Evolutionary conservation across 2,888 invertebrate species (phyloP).

Genomic region (Agonopterix heracliana): DNA sequence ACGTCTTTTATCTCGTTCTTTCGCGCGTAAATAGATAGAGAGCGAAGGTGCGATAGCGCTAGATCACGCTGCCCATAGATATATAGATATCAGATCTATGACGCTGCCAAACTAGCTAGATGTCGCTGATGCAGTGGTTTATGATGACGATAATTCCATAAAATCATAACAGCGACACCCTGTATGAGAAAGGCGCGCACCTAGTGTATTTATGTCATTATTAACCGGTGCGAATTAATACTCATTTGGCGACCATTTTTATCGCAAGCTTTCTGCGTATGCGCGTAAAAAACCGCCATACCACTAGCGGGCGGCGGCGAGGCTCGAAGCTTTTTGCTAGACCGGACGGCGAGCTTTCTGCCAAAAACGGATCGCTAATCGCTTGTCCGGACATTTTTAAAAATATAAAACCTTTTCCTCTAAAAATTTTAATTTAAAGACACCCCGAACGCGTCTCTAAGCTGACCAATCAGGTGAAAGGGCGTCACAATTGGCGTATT

Average conservation of each 20-base stretch:
- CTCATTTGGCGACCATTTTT: slow-evolving; percentile 70
- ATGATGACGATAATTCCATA: no score
- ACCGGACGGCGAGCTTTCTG: slow-evolving; percentile 25
- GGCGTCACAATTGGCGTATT: slow-evolving; percentile 47
- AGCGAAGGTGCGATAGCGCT: no score
- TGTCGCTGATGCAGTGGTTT: no score
- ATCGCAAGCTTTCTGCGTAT: slow-evolving; percentile 50
- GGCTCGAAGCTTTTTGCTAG: slow-evolving; percentile 34
- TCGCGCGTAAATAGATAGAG: no score
- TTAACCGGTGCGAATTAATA: slow-evolving; percentile 74
- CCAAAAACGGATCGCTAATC: slow-evolving; percentile 52
- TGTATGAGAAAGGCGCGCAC: slow-evolving; percentile 41
- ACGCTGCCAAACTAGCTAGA: no score
- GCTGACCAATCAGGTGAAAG: slow-evolving; percentile 40
- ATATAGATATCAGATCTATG: no score
- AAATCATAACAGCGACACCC: slow-evolving; percentile 27
- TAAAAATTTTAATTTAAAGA: slow-evolving; percentile 3
- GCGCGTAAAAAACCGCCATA: slow-evolving; percentile 47
- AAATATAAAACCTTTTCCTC: slow-evolving; percentile 11
- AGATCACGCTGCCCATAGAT: no score
- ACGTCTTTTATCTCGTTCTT: no score
- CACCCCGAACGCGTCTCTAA: not conserved
- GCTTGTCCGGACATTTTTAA: slow-evolving; percentile 21
- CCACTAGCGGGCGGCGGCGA: slow-evolving; percentile 26
- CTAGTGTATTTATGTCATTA: slow-evolving; percentile 75